Evolutionary conservation across 2,797 vertebrate species (phyloP), one percentile per base, ranked within the genome.

Genomic region (Acanthis flammea): DNA sequence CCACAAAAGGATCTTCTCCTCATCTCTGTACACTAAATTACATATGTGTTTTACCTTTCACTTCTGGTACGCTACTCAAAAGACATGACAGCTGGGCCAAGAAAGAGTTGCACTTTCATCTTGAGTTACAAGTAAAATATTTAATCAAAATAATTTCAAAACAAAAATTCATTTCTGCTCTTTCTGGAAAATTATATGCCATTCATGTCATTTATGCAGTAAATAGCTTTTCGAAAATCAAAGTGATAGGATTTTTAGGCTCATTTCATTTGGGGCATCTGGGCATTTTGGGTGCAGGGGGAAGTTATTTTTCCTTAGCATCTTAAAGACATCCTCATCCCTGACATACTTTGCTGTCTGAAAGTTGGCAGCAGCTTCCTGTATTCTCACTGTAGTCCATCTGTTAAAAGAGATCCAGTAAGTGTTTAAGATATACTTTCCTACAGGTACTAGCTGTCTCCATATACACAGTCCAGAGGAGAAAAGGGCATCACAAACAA

Each of bases 371-470:
- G 19, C 54, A 75, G 19, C 27, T 82, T 48, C 35, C 44, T 48
- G n/a, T 48, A 47, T 35, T n/a, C 63, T 75, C 58, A 54, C 76
- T 77, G 92, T 92, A 84, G 96, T 95, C 98, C 98, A 98, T 98
- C 98, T 98, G 98, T 98, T 98, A 95, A 86, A 97, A 97, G 94
- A 97, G 94, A 96, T 96, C 95, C 95, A 94, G 97, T 94, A 94
- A 97, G 94, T 51, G n/a, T 80, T 76, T 77, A 62, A 89, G 82
- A 85, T 42, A 45, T 2, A 18, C 27, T 68, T 92, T 93, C 70
- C 50, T 75, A 86, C 54, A 76, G 50, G 79, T 93, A 72, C 73
- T 92, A 84, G 57, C 48, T 86, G 18, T 76, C 35, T 90, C 37
- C 70, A 81, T 41, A 84, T 60, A 85, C 5, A 35, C 27, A 31